Evolutionary conservation across 2,888 invertebrate genomes (phyloP).

Genomic region (Sarcophaga caerulescens): DNA sequence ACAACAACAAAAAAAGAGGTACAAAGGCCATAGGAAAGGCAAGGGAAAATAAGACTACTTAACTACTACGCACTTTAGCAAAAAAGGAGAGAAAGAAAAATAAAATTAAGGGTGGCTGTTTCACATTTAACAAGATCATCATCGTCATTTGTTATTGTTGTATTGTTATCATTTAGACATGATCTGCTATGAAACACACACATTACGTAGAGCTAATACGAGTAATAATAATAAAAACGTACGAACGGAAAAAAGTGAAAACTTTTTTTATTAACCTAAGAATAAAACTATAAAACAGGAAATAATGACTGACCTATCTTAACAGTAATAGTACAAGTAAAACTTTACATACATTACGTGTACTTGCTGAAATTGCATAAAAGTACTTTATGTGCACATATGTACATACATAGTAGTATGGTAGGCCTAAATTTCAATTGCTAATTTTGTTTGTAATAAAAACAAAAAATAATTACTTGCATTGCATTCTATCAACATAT

Average conservation of each 20-base stretch:
- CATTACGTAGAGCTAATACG: background rate
- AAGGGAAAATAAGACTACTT: conserved; percentile 15
- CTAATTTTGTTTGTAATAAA: conserved; percentile 50
- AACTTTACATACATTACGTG: background rate
- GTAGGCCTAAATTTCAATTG: conserved; percentile 59
- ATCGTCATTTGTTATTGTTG: conserved; percentile 56
- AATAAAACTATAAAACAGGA: conserved; percentile 45
- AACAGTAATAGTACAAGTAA: conserved; percentile 31
- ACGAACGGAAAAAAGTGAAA: conserved; percentile 58
- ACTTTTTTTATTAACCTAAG: background rate
- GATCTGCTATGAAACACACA: conserved; percentile 39
- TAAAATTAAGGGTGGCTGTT: conserved; percentile 59
- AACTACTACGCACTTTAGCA: conserved; percentile 43
- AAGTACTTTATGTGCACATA: no score
- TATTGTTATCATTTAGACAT: conserved; percentile 57
- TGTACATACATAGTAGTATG: background rate
- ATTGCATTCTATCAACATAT: no score
- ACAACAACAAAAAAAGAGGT: conserved; percentile 9
- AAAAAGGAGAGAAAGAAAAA: conserved; percentile 13
- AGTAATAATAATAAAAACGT: background rate
- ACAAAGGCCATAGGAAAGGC: background rate
- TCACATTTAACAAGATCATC: conserved; percentile 50
- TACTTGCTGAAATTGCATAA: background rate
- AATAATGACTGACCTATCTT: conserved; percentile 68
- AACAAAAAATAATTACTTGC: conserved; percentile 40